Percentiles rank a stretch among this genome's conserved stretches.
phyloP scores from a whole-genome alignment of 2,888 invertebrate species.

The Desoria tigrina region DNA sequence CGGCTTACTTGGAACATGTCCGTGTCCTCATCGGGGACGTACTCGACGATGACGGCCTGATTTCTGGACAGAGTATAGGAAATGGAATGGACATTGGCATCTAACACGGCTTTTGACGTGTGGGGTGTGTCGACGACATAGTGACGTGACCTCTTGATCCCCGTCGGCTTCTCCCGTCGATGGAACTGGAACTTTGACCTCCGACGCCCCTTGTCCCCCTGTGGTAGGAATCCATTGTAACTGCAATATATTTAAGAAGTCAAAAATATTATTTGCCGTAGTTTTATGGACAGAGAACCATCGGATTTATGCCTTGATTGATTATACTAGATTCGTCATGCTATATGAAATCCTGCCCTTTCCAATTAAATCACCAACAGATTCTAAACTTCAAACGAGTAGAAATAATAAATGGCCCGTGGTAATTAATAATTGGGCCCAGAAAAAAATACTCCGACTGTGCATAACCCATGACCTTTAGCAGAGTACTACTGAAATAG shows the following conservation, averaged over 20 bases:
- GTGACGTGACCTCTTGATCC: conserved; percentile 90
- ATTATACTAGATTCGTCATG: no score
- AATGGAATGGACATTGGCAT: conserved; percentile 87
- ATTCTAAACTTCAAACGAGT: no score
- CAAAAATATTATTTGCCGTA: background rate
- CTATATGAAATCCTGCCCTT: no score
- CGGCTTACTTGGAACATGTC: conserved; percentile 85
- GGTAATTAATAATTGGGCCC: no score
- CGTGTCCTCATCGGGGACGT: conserved; percentile 89
- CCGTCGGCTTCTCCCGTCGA: conserved; percentile 81
- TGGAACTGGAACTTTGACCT: conserved; percentile 91
- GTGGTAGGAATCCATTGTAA: conserved; percentile 91
- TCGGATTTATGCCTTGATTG: no score
- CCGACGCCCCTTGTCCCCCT: conserved; percentile 88
- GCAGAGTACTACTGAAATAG: no score
- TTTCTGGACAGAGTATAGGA: conserved; percentile 94
- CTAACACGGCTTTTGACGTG: conserved; percentile 81
- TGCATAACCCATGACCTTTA: no score
- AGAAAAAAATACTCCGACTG: no score
- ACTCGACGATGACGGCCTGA: conserved; percentile 98
- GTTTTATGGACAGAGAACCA: background rate
- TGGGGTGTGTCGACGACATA: conserved; percentile 95
- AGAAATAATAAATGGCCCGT: no score
- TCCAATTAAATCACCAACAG: no score
- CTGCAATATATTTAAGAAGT: conserved; percentile 60